Percentiles rank a stretch among this genome's conserved stretches.
phyloP scores from a whole-genome alignment of 2,797 vertebrate genomes.

The Notoglanidium macrostoma region DNA sequence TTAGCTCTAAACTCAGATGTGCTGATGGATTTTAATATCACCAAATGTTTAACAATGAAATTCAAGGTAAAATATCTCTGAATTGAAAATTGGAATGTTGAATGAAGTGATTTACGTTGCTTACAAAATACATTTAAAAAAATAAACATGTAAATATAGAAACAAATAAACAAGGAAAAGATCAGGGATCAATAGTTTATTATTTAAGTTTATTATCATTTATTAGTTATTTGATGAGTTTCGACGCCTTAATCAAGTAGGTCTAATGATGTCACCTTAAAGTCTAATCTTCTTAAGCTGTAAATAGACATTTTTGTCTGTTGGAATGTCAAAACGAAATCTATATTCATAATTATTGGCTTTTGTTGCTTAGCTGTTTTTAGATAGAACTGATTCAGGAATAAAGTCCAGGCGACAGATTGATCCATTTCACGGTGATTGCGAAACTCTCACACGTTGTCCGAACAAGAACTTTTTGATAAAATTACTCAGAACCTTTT shows the following conservation, averaged over 20 bases:
- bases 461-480: neutral
- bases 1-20: neutral
- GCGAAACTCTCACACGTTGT: neutral
- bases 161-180: neutral
- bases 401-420: neutral
- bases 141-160: neutral
- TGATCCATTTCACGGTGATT: neutral
- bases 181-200: neutral
- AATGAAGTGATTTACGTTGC: too few species aligned
- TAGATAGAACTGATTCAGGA: neutral
- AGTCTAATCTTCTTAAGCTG: neutral
- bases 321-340: neutral
- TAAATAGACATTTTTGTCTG: neutral
- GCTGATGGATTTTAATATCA: neutral
- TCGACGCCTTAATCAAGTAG: neutral
- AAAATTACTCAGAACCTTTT: neutral
- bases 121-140: too few species aligned
- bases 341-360: neutral
- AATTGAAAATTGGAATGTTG: too few species aligned
- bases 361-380: too few species aligned
- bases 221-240: neutral
- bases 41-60: neutral
- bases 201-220: neutral
- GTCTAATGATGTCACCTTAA: neutral
- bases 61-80: neutral